A percentile compares a stretch with the other conserved stretches of the same genome.
Evolutionary conservation across 2,888 invertebrate species (phyloP).

Genomic region (Lasius platythorax): DNA sequence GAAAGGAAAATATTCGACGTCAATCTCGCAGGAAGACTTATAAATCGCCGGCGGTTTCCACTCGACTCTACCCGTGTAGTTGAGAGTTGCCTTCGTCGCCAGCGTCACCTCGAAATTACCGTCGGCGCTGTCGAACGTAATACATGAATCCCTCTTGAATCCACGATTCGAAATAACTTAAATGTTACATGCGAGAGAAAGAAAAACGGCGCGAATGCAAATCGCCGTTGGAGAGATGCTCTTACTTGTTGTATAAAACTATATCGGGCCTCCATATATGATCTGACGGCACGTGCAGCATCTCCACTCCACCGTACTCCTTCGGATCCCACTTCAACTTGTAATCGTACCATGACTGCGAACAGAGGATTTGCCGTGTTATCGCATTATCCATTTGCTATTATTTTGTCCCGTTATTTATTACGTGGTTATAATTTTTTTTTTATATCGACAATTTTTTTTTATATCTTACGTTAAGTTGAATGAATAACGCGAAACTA

Average conservation of each 20-base stretch:
- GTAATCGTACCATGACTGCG: slow-evolving; percentile 95
- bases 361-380: slow-evolving; percentile 70
- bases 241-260: slow-evolving; percentile 94
- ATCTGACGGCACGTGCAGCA: slow-evolving; percentile 94
- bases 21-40: slow-evolving; percentile 95
- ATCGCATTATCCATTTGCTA: not conserved
- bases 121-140: slow-evolving; percentile 89
- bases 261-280: slow-evolving; percentile 95
- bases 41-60: slow-evolving; percentile 98
- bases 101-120: slow-evolving; percentile 95
- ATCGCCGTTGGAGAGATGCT: slow-evolving; percentile 42
- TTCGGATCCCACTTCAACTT: slow-evolving; percentile 95
- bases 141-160: not conserved
- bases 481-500: not conserved
- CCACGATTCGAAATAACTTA: not conserved
- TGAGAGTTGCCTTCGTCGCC: slow-evolving; percentile 93
- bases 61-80: slow-evolving; percentile 93
- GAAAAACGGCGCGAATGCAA: slow-evolving; percentile 15
- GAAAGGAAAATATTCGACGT: slow-evolving; percentile 95
- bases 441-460: not conserved
- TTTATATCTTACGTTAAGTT: not conserved
- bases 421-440: not conserved
- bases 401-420: not conserved
- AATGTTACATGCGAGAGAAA: slow-evolving; percentile 41
- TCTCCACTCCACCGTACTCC: slow-evolving; percentile 94